Evolutionary conservation across 2,797 vertebrate species (phyloP).

Genomic region (Acipenser ruthenus): DNA sequence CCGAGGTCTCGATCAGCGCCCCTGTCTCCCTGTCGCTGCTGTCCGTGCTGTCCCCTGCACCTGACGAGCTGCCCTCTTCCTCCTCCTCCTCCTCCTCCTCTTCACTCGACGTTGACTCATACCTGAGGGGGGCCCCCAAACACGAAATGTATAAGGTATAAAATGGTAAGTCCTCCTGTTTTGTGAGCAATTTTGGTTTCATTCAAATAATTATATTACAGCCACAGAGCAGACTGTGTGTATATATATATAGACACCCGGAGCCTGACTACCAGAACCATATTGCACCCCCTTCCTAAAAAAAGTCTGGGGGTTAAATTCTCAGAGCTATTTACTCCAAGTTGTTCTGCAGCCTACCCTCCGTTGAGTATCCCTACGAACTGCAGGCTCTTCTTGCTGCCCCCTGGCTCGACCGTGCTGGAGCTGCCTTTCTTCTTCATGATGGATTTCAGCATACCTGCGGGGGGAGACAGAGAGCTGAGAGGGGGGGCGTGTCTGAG

Average conservation of each 20-base stretch:
- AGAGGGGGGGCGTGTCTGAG: not conserved
- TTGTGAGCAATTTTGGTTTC: too few species aligned
- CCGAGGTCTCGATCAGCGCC: slow-evolving; percentile 65
- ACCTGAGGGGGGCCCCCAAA: slow-evolving; percentile 49
- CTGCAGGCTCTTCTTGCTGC: slow-evolving; percentile 82
- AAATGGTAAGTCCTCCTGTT: too few species aligned
- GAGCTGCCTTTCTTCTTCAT: slow-evolving; percentile 86
- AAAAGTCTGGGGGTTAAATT: too few species aligned
- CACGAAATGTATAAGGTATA: too few species aligned
- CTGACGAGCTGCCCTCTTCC: slow-evolving; percentile 60
- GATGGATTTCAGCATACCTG: slow-evolving; percentile 86
- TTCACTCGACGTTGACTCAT: slow-evolving; percentile 88
- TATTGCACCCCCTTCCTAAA: too few species aligned
- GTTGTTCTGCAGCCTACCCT: slow-evolving; percentile 62
- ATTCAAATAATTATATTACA: too few species aligned
- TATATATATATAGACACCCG: too few species aligned
- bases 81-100: slow-evolving; percentile 59
- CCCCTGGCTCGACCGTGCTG: slow-evolving; percentile 40
- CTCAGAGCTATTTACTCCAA: too few species aligned
- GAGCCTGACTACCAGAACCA: too few species aligned
- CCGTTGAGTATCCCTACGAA: slow-evolving; percentile 91
- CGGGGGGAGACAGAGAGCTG: slow-evolving; percentile 15
- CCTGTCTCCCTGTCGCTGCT: slow-evolving; percentile 65
- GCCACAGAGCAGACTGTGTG: too few species aligned
- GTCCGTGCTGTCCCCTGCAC: slow-evolving; percentile 49